Evolutionary conservation across 2,797 vertebrate species (phyloP).

Genomic region (Dermochelys coriacea): DNA sequence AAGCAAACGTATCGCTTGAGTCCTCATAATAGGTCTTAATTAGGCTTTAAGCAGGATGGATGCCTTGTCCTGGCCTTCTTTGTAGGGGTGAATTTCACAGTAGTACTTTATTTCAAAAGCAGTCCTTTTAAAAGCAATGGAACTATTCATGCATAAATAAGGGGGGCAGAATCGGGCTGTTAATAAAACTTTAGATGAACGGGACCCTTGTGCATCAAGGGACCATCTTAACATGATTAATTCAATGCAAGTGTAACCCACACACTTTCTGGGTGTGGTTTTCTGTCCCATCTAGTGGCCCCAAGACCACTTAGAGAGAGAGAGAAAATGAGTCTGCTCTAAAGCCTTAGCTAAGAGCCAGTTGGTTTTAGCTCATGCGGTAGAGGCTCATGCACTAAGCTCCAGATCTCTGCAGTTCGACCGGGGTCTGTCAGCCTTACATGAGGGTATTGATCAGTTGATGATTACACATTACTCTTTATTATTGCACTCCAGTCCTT

Average conservation of each 20-base stretch:
- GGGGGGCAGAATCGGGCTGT: not conserved
- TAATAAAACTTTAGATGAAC: not conserved
- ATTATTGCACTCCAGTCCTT: not conserved
- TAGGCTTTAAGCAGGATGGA: not conserved
- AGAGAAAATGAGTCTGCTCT: no score
- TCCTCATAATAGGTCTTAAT: not conserved
- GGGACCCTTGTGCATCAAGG: not conserved
- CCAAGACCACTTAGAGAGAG: no score
- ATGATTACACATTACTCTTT: not conserved
- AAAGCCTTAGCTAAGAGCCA: no score
- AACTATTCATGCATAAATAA: not conserved
- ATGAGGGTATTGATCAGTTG: not conserved
- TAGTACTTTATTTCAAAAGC: not conserved
- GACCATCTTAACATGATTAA: not conserved
- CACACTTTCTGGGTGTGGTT: no score
- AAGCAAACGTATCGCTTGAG: not conserved
- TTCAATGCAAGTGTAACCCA: not conserved
- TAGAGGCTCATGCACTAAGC: no score
- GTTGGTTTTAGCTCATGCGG: no score
- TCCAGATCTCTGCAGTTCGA: no score
- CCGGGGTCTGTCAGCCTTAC: no score
- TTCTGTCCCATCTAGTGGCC: no score
- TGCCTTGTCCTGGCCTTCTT: not conserved
- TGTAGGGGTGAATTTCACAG: not conserved
- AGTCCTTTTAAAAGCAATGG: not conserved